A percentile compares a stretch with the other conserved stretches of the same genome.
Conservation (phyloP, 1,140 invertebrate species). For the Drosophila pseudoobscura region DNA sequence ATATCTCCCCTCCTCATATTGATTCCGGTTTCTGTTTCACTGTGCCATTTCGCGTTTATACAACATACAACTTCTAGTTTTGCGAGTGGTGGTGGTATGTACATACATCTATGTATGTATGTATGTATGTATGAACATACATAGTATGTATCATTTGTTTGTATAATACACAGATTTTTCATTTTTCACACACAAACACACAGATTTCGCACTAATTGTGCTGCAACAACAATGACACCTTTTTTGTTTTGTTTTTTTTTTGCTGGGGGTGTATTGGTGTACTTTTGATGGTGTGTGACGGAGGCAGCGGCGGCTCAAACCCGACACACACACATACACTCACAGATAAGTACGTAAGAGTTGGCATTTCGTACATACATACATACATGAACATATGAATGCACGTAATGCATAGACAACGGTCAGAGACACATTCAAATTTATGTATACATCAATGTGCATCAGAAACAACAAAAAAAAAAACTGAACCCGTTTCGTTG, state of each 20-base stretch:
- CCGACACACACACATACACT: constrained; percentile 30
- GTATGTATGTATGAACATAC: constrained; percentile 1
- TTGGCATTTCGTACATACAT: constrained; percentile 43
- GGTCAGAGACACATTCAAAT: background rate
- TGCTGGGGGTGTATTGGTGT: constrained; percentile 10
- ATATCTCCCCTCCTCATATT: constrained; percentile 20
- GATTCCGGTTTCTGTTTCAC: constrained; percentile 58
- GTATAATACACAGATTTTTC: constrained; percentile 58
- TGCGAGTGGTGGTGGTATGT: background rate
- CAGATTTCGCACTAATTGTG: constrained; percentile 52
- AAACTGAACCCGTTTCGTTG: background rate
- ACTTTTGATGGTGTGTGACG: constrained; percentile 3
- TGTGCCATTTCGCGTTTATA: constrained; percentile 47
- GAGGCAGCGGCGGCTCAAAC: constrained; percentile 2
- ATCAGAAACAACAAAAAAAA: constrained; percentile 15
- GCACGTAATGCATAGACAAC: constrained; percentile 18
- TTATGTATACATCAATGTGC: constrained; percentile 23
- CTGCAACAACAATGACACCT: constrained; percentile 32
- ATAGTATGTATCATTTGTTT: constrained; percentile 29
- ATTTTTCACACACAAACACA: constrained; percentile 30
- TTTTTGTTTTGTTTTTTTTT: constrained; percentile 7
- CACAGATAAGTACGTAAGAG: constrained; percentile 28
- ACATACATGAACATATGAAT: constrained; percentile 19
- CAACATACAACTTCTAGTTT: constrained; percentile 9
- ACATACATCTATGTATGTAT: constrained; percentile 3